A percentile compares a stretch with the other conserved stretches of the same genome.
These are phyloP conservation scores for Cydia splendana DNA, from an alignment of 1,140 invertebrate genomes.

Conservation along the genomic window DNA sequence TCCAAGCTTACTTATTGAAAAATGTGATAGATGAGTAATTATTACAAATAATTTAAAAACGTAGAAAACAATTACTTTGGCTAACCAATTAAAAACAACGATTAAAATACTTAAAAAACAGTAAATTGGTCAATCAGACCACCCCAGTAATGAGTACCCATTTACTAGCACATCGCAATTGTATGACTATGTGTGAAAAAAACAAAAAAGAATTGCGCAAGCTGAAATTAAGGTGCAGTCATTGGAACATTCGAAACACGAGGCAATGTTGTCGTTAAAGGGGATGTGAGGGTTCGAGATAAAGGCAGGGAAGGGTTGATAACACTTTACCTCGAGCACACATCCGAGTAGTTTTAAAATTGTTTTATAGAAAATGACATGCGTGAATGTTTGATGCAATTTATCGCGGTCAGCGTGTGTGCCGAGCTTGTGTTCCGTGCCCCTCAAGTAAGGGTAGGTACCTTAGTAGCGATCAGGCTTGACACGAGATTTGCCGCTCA, in stretches of 20 bases:
- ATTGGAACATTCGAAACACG: not conserved
- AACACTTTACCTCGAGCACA: too few species aligned
- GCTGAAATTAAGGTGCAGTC: not conserved
- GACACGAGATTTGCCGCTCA: too few species aligned
- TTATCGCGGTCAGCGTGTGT: too few species aligned
- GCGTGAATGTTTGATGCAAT: too few species aligned
- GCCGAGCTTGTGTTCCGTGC: too few species aligned
- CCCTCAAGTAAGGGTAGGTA: too few species aligned
- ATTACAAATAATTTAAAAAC: not conserved
- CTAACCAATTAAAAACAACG: not conserved
- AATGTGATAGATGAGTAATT: not conserved
- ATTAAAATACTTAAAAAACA: conserved; percentile 30
- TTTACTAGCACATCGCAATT: conserved; percentile 33
- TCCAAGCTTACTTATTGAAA: not conserved
- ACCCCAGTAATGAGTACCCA: conserved; percentile 37
- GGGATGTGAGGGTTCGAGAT: not conserved
- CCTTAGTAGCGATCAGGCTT: too few species aligned
- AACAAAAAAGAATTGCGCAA: conserved; percentile 33
- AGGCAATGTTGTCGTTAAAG: not conserved
- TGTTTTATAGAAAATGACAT: too few species aligned
- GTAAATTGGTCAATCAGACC: conserved; percentile 44
- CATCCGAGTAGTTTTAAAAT: too few species aligned
- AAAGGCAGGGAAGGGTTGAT: too few species aligned
- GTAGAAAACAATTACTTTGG: not conserved
- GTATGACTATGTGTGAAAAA: not conserved